Conservation (phyloP, 1,140 invertebrate species). For the Ylistrum balloti region DNA sequence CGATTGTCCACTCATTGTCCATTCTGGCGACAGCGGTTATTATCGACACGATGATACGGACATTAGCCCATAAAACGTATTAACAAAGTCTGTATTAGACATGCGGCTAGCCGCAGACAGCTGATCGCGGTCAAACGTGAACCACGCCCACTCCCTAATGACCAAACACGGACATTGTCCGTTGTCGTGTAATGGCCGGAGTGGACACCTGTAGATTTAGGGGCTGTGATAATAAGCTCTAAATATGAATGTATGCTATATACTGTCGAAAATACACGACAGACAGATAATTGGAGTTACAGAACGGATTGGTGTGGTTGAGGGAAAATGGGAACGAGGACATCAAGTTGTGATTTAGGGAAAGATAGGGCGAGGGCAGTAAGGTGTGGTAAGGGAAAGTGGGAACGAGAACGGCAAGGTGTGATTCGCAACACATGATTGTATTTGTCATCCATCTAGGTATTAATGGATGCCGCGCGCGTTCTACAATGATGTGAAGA, state of each 20-base stretch:
- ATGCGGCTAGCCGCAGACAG: conserved; percentile 30
- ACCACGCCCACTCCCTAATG: conserved; percentile 8
- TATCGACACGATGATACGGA: conserved; percentile 33
- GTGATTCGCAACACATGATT: conserved; percentile 38
- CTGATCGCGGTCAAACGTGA: conserved; percentile 3
- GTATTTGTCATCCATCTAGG: not conserved
- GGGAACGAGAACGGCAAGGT: not conserved
- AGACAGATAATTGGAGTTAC: too few species aligned
- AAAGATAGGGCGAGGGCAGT: too few species aligned
- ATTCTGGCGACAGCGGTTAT: not conserved
- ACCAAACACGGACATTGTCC: conserved; percentile 31
- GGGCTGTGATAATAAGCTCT: not conserved
- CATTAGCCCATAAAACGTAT: conserved; percentile 39
- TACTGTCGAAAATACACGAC: not conserved
- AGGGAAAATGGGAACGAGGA: not conserved
- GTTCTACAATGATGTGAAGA: not conserved
- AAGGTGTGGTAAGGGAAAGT: not conserved
- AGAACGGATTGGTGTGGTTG: too few species aligned
- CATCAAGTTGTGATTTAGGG: too few species aligned
- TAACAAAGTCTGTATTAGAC: conserved; percentile 32
- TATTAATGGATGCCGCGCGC: conserved; percentile 31
- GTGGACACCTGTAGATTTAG: conserved; percentile 5
- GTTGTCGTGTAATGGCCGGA: conserved; percentile 24
- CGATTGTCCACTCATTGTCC: conserved; percentile 31
- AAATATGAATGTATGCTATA: not conserved